Evolutionary conservation across 2,797 vertebrate genomes (phyloP).

Genomic region (Silurus aristotelis): DNA sequence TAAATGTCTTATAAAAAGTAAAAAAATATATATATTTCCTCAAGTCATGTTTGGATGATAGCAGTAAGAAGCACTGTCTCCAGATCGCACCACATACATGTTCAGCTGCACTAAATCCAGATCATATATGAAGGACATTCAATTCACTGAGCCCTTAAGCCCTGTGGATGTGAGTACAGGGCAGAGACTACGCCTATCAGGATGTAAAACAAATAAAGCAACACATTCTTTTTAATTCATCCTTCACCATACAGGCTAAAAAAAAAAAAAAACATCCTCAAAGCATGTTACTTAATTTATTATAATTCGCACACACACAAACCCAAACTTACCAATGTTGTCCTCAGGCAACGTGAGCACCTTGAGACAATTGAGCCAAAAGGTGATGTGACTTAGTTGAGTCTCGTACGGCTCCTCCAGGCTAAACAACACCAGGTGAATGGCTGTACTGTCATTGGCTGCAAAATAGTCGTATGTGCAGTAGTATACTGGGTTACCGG

Average conservation of each 20-base stretch:
- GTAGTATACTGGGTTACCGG: conserved; percentile 93
- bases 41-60: not conserved
- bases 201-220: not conserved
- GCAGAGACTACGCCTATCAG: not conserved
- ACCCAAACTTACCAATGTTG: conserved; percentile 78
- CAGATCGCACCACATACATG: not conserved
- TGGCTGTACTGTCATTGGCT: conserved; percentile 85
- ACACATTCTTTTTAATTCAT: no score
- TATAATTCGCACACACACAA: not conserved
- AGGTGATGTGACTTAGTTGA: conserved; percentile 93
- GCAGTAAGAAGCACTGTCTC: not conserved
- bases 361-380: conserved; percentile 96
- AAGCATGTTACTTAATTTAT: not conserved
- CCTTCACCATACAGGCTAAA: not conserved
- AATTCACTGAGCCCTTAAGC: not conserved
- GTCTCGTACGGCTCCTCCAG: conserved; percentile 96
- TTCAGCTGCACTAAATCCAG: not conserved
- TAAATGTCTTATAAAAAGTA: no score
- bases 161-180: not conserved
- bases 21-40: not conserved
- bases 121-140: not conserved
- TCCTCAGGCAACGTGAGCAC: conserved; percentile 87
- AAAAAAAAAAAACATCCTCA: not conserved
- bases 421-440: conserved; percentile 92
- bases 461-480: conserved; percentile 97